Evolutionary conservation across 2,113 vertebrate species (phyloP).

Genomic region (Notechis scutatus): DNA sequence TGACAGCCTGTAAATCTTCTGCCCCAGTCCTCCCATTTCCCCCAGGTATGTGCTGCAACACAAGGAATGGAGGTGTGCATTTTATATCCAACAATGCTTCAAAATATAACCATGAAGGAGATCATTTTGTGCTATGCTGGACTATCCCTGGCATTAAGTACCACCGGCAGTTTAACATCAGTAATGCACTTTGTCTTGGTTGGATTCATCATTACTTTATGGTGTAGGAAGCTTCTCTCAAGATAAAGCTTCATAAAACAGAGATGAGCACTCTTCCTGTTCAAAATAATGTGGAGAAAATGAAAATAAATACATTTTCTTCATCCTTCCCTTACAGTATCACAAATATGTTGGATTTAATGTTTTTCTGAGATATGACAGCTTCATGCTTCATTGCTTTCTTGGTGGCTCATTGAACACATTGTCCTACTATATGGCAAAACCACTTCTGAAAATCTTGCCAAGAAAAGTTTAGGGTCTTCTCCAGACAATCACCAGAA

Average conservation of each 20-base stretch:
- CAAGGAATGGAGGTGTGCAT: conserved; percentile 12
- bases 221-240: neutral
- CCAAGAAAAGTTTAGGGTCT: neutral
- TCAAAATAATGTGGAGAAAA: neutral
- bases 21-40: conserved; percentile 46
- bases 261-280: neutral
- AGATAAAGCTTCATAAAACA: neutral
- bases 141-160: neutral
- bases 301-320: neutral
- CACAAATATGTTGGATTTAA: neutral
- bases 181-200: neutral
- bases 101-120: neutral
- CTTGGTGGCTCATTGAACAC: neutral
- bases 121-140: neutral
- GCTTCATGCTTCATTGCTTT: neutral
- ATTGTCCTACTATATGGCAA: neutral
- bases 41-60: conserved; percentile 11
- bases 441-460: neutral
- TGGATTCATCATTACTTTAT: neutral
- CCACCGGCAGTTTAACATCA: neutral
- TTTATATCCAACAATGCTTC: neutral
- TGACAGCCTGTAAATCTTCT: conserved; percentile 81
- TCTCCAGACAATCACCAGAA: neutral
- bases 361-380: neutral
- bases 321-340: neutral